Evolutionary conservation across 2,113 vertebrate genomes (phyloP).

Genomic region (Recurvirostra avosetta): DNA sequence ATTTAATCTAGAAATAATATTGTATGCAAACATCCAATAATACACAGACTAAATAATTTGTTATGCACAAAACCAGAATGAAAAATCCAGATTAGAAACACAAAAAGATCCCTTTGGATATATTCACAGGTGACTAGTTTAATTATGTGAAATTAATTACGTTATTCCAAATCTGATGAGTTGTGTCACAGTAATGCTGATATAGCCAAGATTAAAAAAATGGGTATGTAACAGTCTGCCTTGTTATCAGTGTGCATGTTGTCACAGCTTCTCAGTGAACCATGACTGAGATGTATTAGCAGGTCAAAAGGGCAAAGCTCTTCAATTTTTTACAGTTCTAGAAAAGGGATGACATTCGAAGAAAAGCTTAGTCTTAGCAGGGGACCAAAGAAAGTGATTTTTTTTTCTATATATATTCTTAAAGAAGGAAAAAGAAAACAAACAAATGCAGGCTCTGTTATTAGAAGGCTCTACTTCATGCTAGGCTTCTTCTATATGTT

Average conservation of each 20-base stretch:
- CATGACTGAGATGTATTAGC: conserved; percentile 50
- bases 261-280: conserved; percentile 38
- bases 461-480: conserved; percentile 42
- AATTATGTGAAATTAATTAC: conserved; percentile 36
- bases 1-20: neutral
- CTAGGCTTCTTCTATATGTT: conserved; percentile 32
- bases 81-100: neutral
- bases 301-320: conserved; percentile 55
- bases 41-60: neutral
- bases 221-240: neutral
- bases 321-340: conserved; percentile 60
- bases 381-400: conserved; percentile 13
- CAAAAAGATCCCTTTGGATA: neutral
- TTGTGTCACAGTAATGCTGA: conserved; percentile 11
- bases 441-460: conserved; percentile 1
- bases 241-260: conserved; percentile 34
- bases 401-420: neutral
- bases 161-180: conserved; percentile 15
- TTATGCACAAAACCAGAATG: neutral
- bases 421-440: neutral
- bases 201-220: conserved; percentile 10
- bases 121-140: neutral
- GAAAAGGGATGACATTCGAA: conserved; percentile 61
- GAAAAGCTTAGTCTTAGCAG: conserved; percentile 45
- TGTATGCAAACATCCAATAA: neutral